Percentiles rank a stretch among this genome's conserved stretches.
Conservation (phyloP, 2,113 vertebrate species). For the Plestiodon gilberti region DNA sequence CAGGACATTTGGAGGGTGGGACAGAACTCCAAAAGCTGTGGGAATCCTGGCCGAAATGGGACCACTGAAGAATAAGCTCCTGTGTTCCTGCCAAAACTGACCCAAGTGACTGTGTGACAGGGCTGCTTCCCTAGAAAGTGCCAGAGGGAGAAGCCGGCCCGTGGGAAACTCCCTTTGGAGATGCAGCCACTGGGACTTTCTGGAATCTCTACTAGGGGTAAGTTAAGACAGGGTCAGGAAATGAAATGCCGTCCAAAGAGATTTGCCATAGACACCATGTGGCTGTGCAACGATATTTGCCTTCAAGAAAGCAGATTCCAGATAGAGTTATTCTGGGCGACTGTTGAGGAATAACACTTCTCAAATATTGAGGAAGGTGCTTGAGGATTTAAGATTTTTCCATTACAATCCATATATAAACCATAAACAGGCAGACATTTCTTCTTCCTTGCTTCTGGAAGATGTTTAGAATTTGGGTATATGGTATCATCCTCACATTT, state of each 20-base stretch:
- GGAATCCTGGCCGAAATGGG: too few relatives aligned
- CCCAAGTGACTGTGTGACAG: too few relatives aligned
- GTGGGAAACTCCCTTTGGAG: too few relatives aligned
- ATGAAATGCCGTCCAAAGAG: not conserved
- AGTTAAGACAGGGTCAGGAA: not conserved
- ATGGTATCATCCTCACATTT: not conserved
- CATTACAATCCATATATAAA: not conserved
- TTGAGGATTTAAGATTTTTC: not conserved
- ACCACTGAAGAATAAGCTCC: too few relatives aligned
- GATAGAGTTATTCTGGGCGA: not conserved
- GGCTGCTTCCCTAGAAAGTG: too few relatives aligned
- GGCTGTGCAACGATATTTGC: not conserved
- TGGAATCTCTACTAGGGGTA: not conserved
- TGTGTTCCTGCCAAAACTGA: too few relatives aligned
- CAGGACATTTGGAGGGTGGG: too few relatives aligned
- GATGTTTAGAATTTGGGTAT: not conserved
- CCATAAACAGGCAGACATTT: not conserved
- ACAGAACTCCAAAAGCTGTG: too few relatives aligned
- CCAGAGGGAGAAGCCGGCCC: too few relatives aligned
- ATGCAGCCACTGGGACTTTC: not conserved
- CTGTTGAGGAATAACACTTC: not conserved
- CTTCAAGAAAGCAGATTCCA: not conserved
- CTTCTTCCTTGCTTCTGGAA: not conserved
- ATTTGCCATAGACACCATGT: not conserved
- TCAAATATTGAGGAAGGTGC: not conserved